Percentiles rank a stretch among this genome's conserved stretches.
phyloP scores from a whole-genome alignment of 2,888 invertebrate species.

The Oscheius myriophilus region DNA sequence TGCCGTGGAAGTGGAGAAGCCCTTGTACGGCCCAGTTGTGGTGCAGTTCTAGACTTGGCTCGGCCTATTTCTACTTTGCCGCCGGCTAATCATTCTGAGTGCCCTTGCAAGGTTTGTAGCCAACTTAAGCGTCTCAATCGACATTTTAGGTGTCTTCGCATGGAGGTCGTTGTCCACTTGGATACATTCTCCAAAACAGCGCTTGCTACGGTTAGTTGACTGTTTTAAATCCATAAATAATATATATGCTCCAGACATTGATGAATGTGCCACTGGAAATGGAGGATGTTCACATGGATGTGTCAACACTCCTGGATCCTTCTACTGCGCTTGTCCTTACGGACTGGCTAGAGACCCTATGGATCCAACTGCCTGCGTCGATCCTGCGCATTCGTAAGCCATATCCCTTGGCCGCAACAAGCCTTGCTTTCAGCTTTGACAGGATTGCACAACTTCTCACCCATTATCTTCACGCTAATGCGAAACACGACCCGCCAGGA shows the following conservation, averaged over 20 bases:
- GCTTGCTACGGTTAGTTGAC: slow-evolving; percentile 54
- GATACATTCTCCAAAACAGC: slow-evolving; percentile 50
- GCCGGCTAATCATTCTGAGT: slow-evolving; percentile 59
- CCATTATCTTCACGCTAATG: slow-evolving; percentile 62
- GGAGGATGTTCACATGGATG: slow-evolving; percentile 69
- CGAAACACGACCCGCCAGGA: slow-evolving; percentile 33
- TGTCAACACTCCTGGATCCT: slow-evolving; percentile 68
- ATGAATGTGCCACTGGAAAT: slow-evolving; percentile 65
- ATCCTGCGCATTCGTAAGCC: slow-evolving; percentile 50
- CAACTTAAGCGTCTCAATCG: not conserved
- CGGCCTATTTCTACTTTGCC: slow-evolving; percentile 61
- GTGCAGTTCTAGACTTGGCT: slow-evolving; percentile 47
- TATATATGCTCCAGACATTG: slow-evolving; percentile 57
- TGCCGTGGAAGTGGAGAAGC: slow-evolving; percentile 59
- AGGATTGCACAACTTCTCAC: slow-evolving; percentile 60
- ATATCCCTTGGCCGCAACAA: not conserved
- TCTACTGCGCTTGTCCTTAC: slow-evolving; percentile 69
- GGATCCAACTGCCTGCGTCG: slow-evolving; percentile 59
- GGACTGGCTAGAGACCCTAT: slow-evolving; percentile 65
- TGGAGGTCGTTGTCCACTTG: slow-evolving; percentile 56
- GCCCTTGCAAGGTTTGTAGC: slow-evolving; percentile 46
- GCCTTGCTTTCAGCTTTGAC: slow-evolving; percentile 50
- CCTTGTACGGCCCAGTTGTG: slow-evolving; percentile 56
- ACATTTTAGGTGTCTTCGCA: slow-evolving; percentile 43
- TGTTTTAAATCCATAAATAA: not conserved